phyloP scores from a whole-genome alignment of 1,140 invertebrate species.

The Pygmarrhopalites habei region DNA sequence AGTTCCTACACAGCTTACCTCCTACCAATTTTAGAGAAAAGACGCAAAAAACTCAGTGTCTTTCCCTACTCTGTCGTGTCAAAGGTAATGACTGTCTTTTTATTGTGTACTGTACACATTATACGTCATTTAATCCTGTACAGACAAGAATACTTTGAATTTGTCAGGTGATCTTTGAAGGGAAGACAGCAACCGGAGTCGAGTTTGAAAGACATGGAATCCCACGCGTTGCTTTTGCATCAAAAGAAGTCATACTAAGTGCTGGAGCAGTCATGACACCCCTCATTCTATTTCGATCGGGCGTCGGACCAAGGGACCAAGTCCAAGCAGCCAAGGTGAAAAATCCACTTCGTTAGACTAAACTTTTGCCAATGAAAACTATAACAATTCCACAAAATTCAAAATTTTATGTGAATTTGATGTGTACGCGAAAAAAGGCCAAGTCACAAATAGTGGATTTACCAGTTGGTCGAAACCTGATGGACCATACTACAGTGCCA shows the following conservation, averaged over 20 bases:
- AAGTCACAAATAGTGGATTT: too few relatives aligned
- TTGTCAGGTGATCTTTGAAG: not conserved
- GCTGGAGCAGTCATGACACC: not conserved
- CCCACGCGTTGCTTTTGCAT: not conserved
- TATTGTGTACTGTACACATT: not conserved
- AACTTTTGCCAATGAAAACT: not conserved
- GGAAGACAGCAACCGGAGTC: not conserved
- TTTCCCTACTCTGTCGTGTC: not conserved
- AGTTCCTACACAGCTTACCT: not conserved
- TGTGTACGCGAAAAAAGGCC: too few relatives aligned
- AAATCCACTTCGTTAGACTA: not conserved
- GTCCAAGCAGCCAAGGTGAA: not conserved
- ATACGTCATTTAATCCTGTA: not conserved
- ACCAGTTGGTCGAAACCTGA: not conserved
- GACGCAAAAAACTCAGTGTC: not conserved
- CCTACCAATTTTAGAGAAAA: not conserved
- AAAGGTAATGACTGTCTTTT: not conserved
- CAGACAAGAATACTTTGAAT: not conserved
- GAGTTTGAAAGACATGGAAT: not conserved
- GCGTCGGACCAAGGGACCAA: not conserved
- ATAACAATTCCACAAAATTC: not conserved
- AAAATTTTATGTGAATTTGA: not conserved
- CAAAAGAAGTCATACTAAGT: not conserved
- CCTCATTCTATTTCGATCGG: too few relatives aligned
- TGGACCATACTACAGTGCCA: not conserved